These are phyloP conservation scores for Arion vulgaris DNA, from an alignment of 1,140 invertebrate genomes.

Conservation along the genomic window DNA sequence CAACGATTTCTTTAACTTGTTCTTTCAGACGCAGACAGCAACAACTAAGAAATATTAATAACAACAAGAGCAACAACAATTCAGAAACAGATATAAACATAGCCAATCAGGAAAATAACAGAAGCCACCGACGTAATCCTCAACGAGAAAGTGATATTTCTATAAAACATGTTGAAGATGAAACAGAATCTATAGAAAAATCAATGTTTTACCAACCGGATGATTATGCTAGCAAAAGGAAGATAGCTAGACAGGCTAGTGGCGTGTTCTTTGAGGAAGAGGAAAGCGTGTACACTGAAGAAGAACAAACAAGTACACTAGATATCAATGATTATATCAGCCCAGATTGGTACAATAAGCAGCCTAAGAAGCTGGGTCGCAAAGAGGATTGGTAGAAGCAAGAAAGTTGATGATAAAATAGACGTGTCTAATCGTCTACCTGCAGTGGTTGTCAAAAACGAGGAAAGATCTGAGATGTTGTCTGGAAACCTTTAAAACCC, in stretches of 20 bases:
- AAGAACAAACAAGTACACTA: too few species aligned
- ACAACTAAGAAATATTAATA: background rate
- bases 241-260: constrained; percentile 31
- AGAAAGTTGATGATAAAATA: background rate
- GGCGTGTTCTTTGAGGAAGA: constrained; percentile 42
- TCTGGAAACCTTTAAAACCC: too few species aligned
- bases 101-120: background rate
- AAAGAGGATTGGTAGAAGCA: background rate
- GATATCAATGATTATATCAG: too few species aligned
- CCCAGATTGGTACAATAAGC: constrained; percentile 12
- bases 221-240: background rate
- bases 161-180: constrained; percentile 29
- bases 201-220: constrained; percentile 43
- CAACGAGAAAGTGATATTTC: constrained; percentile 19
- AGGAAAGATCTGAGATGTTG: background rate
- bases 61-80: too few species aligned
- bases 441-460: constrained; percentile 1
- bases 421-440: constrained; percentile 5
- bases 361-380: background rate
- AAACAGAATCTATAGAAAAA: background rate
- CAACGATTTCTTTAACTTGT: too few species aligned
- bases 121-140: background rate
- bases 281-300: constrained; percentile 20
- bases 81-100: constrained; percentile 2
- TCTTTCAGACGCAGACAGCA: background rate